Evolutionary conservation across 1,140 invertebrate species (phyloP).

Genomic region (Zaprionus nigranus): DNA sequence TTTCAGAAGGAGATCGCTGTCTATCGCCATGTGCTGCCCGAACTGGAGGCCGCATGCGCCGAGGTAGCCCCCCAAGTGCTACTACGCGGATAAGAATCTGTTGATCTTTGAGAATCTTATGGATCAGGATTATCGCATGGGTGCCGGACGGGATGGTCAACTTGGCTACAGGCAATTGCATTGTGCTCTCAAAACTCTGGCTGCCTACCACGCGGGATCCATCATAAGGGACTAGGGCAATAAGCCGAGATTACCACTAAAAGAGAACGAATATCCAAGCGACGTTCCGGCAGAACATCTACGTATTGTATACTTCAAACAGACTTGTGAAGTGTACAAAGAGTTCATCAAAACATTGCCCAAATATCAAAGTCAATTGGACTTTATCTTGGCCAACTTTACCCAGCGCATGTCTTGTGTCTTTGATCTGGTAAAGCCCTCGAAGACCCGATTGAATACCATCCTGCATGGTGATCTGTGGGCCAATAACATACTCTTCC

Average conservation of each 20-base stretch:
- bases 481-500: slow-evolving; percentile 88
- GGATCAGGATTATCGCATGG: slow-evolving; percentile 79
- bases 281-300: slow-evolving; percentile 67
- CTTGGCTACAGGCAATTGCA: slow-evolving; percentile 85
- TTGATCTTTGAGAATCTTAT: slow-evolving; percentile 85
- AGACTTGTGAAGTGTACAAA: slow-evolving; percentile 83
- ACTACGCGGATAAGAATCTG: slow-evolving; percentile 83
- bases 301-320: slow-evolving; percentile 83
- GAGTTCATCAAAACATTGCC: slow-evolving; percentile 84
- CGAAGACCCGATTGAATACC: slow-evolving; percentile 85
- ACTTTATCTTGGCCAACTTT: slow-evolving; percentile 71
- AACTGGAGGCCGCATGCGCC: slow-evolving; percentile 56
- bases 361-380: slow-evolving; percentile 68
- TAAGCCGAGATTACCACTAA: slow-evolving; percentile 83
- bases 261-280: slow-evolving; percentile 85
- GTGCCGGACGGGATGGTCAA: slow-evolving; percentile 75
- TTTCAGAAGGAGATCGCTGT: slow-evolving; percentile 85
- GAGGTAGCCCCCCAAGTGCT: slow-evolving; percentile 81
- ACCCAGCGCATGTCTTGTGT: slow-evolving; percentile 82
- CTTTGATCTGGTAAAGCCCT: slow-evolving; percentile 85
- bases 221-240: slow-evolving; percentile 85
- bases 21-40: slow-evolving; percentile 84
- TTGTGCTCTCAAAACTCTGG: slow-evolving; percentile 85
- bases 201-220: slow-evolving; percentile 86
- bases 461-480: slow-evolving; percentile 87